Evolutionary conservation across 2,113 vertebrate genomes (phyloP), one percentile per base, ranked within the genome.

Genomic region (Salvelinus alpinus): DNA sequence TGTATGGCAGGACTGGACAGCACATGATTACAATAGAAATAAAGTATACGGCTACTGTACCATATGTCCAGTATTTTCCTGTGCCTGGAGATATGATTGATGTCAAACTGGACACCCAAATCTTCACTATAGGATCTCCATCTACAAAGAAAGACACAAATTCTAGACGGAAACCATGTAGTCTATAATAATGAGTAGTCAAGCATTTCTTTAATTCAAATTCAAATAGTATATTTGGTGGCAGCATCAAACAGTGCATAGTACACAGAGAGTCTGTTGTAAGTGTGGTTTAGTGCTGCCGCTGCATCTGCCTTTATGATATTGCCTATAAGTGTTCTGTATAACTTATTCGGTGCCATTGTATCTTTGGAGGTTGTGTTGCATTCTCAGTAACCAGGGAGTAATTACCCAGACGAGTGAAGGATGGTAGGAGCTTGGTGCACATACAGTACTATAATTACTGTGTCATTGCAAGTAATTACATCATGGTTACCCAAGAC

Each of bases 1-100:
- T 68, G 74, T 79, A 73, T 85, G 78, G 86, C 57, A 54, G 73
- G 73, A 84, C 72, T 14, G 62, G 88, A 88, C 85, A 86, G 79
- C 76, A 59, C 69, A 82, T 83, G 74, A 85, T 89, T 34, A 16
- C 66, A 57, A 78, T 72, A 81, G 73, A 85, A 82, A 86, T 83
- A 84, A 71, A 88, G 84, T 76, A 77, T 54, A 54, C 51, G 16
- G 51, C 51, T 54, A 18, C 16, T 54, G 16, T 74, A 68, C 38
- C 77, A 72, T 77, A 1, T 51, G 70, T 67, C 79, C 5, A 20
- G 5, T 12, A 16, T 20, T 34, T 29, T 38, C 31, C 16, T 68
- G 64, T 66, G 25, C 14, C 64, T 64, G 20, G 3, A 59, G 82
- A 44, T 44, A 12, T 44, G 38, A 44, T 11, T 25, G 60, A n/a